phyloP scores from a whole-genome alignment of 2,888 invertebrate species.

The Trichopoda pennipes region DNA sequence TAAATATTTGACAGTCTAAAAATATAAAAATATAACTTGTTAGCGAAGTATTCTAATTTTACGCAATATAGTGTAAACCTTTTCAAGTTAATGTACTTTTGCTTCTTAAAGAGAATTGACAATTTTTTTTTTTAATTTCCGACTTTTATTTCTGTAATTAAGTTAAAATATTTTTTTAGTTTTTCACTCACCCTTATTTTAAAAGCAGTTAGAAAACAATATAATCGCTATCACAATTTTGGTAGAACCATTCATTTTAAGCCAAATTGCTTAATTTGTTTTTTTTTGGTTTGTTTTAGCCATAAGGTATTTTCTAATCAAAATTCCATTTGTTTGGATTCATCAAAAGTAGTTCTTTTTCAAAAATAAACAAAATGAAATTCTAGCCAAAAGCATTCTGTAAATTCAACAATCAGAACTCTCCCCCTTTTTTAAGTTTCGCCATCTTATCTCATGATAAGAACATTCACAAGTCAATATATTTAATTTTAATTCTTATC shows the following conservation, averaged over 20 bases:
- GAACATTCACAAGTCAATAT: conserved; percentile 52
- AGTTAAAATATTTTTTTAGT: background rate
- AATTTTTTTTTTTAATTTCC: background rate
- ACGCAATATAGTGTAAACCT: too few species aligned
- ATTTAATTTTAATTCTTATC: conserved; percentile 67
- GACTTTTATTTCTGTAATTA: background rate
- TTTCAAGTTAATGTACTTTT: too few species aligned
- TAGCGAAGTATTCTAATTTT: too few species aligned
- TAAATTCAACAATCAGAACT: conserved; percentile 38
- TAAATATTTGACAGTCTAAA: too few species aligned
- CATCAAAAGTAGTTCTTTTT: conserved; percentile 50
- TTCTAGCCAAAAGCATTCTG: conserved; percentile 51
- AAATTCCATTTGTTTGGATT: conserved; percentile 54
- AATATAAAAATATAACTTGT: too few species aligned
- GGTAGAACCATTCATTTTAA: conserved; percentile 28
- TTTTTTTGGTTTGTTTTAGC: background rate
- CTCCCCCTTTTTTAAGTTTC: conserved; percentile 2
- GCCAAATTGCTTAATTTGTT: conserved; percentile 14
- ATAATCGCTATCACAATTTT: conserved; percentile 31
- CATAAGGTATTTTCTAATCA: conserved; percentile 58
- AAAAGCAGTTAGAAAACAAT: conserved; percentile 9
- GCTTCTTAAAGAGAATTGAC: too few species aligned
- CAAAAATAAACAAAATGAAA: conserved; percentile 9
- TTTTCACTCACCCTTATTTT: background rate
- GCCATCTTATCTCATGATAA: background rate